These are phyloP conservation scores for Albula glossodonta DNA, from an alignment of 2,113 vertebrate species.

Conservation along the genomic window DNA sequence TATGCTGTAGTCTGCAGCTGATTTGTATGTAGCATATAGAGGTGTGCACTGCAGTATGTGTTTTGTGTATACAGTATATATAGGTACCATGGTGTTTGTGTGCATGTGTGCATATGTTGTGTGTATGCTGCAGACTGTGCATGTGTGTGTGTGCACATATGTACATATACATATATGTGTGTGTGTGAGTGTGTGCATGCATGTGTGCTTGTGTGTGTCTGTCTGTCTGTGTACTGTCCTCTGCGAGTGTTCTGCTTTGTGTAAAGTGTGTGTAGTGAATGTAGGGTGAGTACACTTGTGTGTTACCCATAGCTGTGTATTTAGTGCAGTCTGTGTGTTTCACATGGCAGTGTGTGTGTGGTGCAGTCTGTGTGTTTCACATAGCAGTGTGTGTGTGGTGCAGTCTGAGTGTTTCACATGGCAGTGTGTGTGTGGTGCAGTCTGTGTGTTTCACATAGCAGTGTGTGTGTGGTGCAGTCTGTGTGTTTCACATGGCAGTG, in stretches of 20 bases:
- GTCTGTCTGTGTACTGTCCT: background rate
- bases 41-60: background rate
- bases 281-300: background rate
- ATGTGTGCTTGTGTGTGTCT: background rate
- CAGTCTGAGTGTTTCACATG: background rate
- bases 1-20: too few relatives aligned
- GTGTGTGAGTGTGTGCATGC: background rate
- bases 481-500: background rate
- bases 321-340: background rate
- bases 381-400: too few relatives aligned
- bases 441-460: background rate
- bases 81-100: background rate
- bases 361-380: too few relatives aligned
- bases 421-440: too few relatives aligned
- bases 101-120: background rate
- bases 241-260: too few relatives aligned
- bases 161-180: background rate
- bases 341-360: background rate
- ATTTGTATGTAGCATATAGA: too few relatives aligned
- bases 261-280: background rate
- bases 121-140: background rate
- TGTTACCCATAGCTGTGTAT: background rate
- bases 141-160: background rate
- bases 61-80: background rate
- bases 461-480: background rate